phyloP scores from a whole-genome alignment of 2,113 vertebrate genomes.

The Ovibos moschatus region DNA sequence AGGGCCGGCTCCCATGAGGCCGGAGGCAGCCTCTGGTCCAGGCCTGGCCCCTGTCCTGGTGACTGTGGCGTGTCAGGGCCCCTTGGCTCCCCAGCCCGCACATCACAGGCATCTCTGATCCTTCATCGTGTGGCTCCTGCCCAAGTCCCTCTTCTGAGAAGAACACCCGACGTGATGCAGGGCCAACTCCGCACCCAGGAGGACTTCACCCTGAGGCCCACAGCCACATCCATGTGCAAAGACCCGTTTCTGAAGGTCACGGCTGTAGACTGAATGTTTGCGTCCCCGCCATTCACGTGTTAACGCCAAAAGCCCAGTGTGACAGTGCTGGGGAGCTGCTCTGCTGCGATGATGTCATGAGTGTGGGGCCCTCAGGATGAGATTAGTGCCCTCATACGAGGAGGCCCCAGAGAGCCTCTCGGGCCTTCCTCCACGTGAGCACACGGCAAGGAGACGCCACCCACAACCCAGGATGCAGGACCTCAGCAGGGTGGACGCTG shows the following conservation, averaged over 20 bases:
- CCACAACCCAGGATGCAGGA: background rate
- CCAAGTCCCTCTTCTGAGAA: background rate
- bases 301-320: background rate
- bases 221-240: background rate
- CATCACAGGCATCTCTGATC: too few relatives aligned
- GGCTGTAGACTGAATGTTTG: background rate
- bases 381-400: background rate
- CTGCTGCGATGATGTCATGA: background rate
- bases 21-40: background rate
- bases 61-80: too few relatives aligned
- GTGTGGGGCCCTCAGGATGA: background rate
- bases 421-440: background rate
- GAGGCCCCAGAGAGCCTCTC: background rate
- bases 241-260: background rate
- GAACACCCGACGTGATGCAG: background rate
- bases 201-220: background rate
- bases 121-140: background rate
- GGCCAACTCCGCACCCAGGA: background rate
- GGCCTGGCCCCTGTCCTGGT: background rate
- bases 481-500: background rate
- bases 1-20: background rate
- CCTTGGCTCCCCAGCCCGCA: rapidly evolving
- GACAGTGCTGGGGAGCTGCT: background rate
- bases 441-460: rapidly evolving
- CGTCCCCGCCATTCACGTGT: background rate